Percentiles rank a stretch among this genome's conserved stretches.
phyloP scores from a whole-genome alignment of 1,140 invertebrate genomes.

The Portunus trituberculatus region DNA sequence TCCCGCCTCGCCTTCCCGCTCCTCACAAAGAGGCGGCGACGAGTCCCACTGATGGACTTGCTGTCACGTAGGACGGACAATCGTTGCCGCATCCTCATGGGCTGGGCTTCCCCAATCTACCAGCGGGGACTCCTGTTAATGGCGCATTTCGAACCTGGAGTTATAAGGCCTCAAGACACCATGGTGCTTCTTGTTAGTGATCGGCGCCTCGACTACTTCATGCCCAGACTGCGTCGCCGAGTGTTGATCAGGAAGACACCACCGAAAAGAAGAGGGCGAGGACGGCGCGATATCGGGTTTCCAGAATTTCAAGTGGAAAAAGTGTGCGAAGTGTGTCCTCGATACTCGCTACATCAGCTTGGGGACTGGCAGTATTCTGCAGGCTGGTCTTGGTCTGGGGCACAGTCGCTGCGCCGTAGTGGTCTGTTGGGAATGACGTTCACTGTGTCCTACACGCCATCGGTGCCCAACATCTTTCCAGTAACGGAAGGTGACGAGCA shows the following conservation, averaged over 20 bases:
- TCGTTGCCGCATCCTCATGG: conserved; percentile 70
- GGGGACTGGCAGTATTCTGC: conserved; percentile 59
- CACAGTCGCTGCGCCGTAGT: neutral
- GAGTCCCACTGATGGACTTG: conserved; percentile 66
- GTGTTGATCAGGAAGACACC: conserved; percentile 62
- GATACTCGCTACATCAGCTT: conserved; percentile 36
- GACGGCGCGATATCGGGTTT: conserved; percentile 15
- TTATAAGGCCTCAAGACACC: conserved; percentile 65
- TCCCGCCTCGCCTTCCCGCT: conserved; percentile 63
- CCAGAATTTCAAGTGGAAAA: conserved; percentile 64
- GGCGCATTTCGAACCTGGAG: conserved; percentile 53
- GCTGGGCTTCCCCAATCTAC: conserved; percentile 64
- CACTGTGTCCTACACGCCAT: conserved; percentile 71
- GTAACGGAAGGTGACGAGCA: neutral
- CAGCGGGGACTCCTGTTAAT: conserved; percentile 73
- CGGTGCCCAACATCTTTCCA: conserved; percentile 73
- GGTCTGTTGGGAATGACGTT: conserved; percentile 51
- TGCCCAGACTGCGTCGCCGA: conserved; percentile 64
- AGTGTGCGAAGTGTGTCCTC: conserved; percentile 50
- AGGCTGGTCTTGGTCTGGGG: conserved; percentile 62
- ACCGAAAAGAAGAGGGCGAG: neutral
- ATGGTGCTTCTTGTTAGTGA: conserved; percentile 63
- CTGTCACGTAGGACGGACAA: conserved; percentile 58
- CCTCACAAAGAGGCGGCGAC: conserved; percentile 55
- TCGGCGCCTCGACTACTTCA: conserved; percentile 71